phyloP scores from a whole-genome alignment of 2,113 vertebrate species.

The Gavialis gangeticus region DNA sequence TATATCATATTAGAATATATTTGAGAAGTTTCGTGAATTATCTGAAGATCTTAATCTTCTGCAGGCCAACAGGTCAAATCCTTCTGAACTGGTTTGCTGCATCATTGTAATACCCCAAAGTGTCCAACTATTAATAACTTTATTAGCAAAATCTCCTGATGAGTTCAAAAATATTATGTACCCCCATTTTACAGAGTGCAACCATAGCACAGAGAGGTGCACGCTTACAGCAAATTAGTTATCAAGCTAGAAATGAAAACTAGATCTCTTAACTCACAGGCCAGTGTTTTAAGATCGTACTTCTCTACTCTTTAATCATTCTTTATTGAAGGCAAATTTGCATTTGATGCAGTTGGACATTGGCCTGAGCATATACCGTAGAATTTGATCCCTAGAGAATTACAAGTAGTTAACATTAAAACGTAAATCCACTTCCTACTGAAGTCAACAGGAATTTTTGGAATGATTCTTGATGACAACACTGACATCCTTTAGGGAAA shows the following conservation, averaged over 20 bases:
- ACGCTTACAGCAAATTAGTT: not conserved
- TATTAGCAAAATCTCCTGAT: no score
- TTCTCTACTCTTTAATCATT: not conserved
- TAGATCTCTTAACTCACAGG: rapidly evolving
- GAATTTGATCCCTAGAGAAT: not conserved
- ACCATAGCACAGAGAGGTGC: not conserved
- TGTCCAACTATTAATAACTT: no score
- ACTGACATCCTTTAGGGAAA: not conserved
- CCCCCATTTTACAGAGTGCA: not conserved
- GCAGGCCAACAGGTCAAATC: not conserved
- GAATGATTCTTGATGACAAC: not conserved
- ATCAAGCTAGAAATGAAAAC: not conserved
- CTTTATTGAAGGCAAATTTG: not conserved
- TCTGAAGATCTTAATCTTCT: not conserved
- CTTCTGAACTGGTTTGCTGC: not conserved
- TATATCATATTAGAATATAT: not conserved
- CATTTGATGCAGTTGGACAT: not conserved
- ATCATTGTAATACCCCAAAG: not conserved
- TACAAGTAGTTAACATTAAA: rapidly evolving
- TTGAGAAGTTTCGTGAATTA: not conserved
- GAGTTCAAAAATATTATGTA: no score
- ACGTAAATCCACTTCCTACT: not conserved
- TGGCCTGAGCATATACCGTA: not conserved
- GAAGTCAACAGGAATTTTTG: not conserved
- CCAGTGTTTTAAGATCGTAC: not conserved